Base-by-base conservation (phyloP, 1,140 invertebrate genomes). In the Homarus americanus region DNA sequence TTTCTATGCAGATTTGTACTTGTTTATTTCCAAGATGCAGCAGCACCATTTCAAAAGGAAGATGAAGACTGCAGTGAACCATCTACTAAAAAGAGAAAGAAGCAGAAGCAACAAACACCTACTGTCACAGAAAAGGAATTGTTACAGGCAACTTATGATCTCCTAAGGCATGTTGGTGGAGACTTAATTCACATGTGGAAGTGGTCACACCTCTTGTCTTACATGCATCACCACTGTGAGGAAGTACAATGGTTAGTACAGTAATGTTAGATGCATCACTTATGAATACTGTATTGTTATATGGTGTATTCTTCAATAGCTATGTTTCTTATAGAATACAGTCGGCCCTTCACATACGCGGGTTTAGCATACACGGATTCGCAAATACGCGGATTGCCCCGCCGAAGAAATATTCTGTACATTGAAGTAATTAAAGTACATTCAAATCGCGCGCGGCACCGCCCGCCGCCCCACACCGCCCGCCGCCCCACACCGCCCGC, bases 231-330 rank as follows among this genome's bases (percentile, higher is more conserved):
- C 41, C 24, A 20, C 28, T 66, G 24, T 44, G 79, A 87, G 58
- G 78, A 88, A 66, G 53, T 92, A 2, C 40, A 75, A 78, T 92
- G 91, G 91, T 92, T 36, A 82, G 91, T 88, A 10, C n/a, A n/a
- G n/a, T n/a, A n/a, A n/a, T n/a, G n/a, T n/a, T n/a, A n/a, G n/a
- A n/a, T n/a, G n/a, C n/a, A n/a, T n/a, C n/a, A n/a, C n/a, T n/a
- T n/a, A n/a, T n/a, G n/a, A n/a, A n/a, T n/a, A n/a, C n/a, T n/a
- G n/a, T n/a, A n/a, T n/a, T n/a, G n/a, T n/a, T n/a, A n/a, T n/a
- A n/a, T n/a, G n/a, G n/a, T n/a, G n/a, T n/a, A n/a, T n/a, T n/a
- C n/a, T n/a, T n/a, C n/a, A n/a, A n/a, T n/a, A n/a, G n/a, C n/a
- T n/a, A n/a, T n/a, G n/a, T n/a, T n/a, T n/a, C n/a, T n/a, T n/a